A percentile compares a stretch with the other conserved stretches of the same genome.
These are phyloP conservation scores for Poeciliopsis retropinna DNA, from an alignment of 2,113 vertebrate genomes.

Conservation along the genomic window DNA sequence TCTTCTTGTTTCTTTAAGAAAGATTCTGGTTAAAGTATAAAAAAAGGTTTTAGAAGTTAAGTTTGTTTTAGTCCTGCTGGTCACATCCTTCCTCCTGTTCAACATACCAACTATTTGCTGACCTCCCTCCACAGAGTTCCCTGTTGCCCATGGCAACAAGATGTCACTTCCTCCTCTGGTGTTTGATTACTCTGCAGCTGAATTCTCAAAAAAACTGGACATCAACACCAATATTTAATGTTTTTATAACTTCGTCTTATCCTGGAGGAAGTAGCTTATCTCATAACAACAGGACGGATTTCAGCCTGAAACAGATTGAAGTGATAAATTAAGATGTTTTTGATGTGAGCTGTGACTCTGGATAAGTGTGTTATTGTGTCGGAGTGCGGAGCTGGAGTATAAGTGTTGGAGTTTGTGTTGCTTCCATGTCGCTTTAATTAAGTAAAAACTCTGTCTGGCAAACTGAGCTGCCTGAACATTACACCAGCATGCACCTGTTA, in stretches of 20 bases:
- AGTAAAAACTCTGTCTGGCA: constrained; percentile 64
- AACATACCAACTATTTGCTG: constrained; percentile 21
- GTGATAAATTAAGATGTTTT: neutral
- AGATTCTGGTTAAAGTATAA: neutral
- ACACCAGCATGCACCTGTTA: constrained; percentile 60
- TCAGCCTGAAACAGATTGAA: neutral
- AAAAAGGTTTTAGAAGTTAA: neutral
- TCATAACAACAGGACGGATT: neutral
- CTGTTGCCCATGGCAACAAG: constrained; percentile 59
- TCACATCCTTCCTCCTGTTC: constrained; percentile 1
- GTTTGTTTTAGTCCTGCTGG: constrained; percentile 14
- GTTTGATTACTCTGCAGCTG: constrained; percentile 51
- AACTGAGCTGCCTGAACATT: constrained; percentile 62
- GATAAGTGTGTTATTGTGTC: constrained; percentile 12
- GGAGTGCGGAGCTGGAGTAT: constrained; percentile 3
- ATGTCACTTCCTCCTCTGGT: constrained; percentile 69
- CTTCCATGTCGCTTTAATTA: constrained; percentile 62
- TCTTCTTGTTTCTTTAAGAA: neutral
- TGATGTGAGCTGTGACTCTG: neutral
- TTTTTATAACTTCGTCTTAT: too few relatives aligned
- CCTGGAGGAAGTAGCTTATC: neutral
- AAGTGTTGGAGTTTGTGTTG: constrained; percentile 40
- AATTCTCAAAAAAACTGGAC: too few relatives aligned
- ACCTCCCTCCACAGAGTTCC: constrained; percentile 33
- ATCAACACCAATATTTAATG: too few relatives aligned